These are phyloP conservation scores for Himalopsyche tibetana DNA, from an alignment of 2,888 invertebrate genomes.

Conservation along the genomic window DNA sequence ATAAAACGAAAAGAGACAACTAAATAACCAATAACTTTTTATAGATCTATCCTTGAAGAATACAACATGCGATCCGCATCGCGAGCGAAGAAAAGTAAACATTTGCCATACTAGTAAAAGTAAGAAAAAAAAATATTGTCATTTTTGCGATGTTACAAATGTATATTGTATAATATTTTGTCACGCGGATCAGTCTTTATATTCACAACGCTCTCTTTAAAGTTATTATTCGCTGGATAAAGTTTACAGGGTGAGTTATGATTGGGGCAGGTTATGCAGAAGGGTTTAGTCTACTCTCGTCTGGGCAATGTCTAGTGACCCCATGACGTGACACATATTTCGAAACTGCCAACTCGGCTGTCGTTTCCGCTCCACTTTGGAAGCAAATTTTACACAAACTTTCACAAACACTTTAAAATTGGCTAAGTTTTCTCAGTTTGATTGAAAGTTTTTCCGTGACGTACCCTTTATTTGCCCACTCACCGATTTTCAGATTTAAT, in stretches of 20 bases:
- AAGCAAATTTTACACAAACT: slow-evolving; percentile 17
- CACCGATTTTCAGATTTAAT: no score
- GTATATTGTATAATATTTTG: no score
- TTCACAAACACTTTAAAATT: slow-evolving; percentile 34
- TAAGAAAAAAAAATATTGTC: no score
- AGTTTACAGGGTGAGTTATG: not conserved
- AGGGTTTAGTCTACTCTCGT: not conserved
- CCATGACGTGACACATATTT: slow-evolving; percentile 5
- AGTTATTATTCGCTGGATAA: not conserved
- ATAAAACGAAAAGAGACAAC: no score
- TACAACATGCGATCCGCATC: no score
- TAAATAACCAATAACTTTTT: no score
- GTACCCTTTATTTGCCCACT: not conserved
- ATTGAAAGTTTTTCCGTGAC: slow-evolving; percentile 30
- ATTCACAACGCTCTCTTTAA: no score
- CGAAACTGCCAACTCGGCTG: not conserved
- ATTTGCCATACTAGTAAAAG: no score
- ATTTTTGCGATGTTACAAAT: no score
- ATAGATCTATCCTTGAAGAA: no score
- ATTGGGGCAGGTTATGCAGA: slow-evolving; percentile 1
- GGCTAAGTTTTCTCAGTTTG: slow-evolving; percentile 13
- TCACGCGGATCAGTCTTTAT: no score
- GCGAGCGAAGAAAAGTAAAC: no score
- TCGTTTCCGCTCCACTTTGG: slow-evolving; percentile 8
- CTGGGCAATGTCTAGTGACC: slow-evolving; percentile 18